These are phyloP conservation scores for Patagioenas fasciata DNA, from an alignment of 2,113 vertebrate genomes.

Conservation along the genomic window DNA sequence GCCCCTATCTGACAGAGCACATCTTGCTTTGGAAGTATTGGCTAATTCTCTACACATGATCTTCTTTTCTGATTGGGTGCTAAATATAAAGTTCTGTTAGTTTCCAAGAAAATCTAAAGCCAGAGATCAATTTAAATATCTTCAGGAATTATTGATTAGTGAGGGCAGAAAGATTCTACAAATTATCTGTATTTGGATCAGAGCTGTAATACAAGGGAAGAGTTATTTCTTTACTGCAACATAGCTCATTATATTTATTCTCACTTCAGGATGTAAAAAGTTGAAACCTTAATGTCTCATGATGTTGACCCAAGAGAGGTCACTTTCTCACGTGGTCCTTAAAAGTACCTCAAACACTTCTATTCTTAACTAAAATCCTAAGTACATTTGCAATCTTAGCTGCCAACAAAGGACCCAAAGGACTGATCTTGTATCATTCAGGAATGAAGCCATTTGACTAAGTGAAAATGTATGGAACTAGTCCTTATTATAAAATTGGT, in stretches of 20 bases:
- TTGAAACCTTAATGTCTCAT: not conserved
- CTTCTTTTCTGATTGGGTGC: not conserved
- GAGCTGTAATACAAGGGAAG: not conserved
- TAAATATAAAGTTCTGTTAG: not conserved
- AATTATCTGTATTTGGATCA: not conserved
- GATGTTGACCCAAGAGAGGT: not conserved
- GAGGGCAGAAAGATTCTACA: not conserved
- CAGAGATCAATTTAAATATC: not conserved
- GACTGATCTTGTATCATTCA: not conserved
- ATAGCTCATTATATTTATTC: not conserved
- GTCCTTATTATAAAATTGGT: not conserved
- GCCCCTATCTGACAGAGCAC: not conserved
- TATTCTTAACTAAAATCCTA: not conserved
- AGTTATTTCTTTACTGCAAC: not conserved
- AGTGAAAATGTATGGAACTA: not conserved
- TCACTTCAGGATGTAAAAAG: not conserved
- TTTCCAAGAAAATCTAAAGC: not conserved
- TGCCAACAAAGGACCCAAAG: not conserved
- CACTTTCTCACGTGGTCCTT: not conserved
- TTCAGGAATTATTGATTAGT: not conserved
- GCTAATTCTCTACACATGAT: not conserved
- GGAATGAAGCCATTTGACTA: slow-evolving; percentile 1
- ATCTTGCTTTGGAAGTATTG: not conserved
- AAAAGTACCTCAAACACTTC: not conserved
- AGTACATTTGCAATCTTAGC: not conserved